Evolutionary conservation across 2,113 vertebrate species (phyloP).

Genomic region (Zosterops hypoxanthus): DNA sequence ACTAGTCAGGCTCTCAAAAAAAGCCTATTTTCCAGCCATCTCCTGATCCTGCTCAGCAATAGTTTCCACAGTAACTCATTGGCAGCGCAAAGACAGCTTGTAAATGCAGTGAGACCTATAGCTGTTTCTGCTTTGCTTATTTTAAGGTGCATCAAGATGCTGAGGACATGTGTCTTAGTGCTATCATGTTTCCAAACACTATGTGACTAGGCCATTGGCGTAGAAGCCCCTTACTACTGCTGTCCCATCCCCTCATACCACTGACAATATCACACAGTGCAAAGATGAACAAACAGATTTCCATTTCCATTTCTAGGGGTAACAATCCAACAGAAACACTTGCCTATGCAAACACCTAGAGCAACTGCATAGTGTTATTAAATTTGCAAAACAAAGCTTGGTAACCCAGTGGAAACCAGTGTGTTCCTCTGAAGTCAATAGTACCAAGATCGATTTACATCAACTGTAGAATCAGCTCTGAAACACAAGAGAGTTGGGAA

Average conservation of each 20-base stretch:
- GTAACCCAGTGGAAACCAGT: background rate
- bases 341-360: background rate
- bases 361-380: background rate
- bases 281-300: background rate
- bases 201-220: background rate
- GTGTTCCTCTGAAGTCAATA: background rate
- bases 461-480: background rate
- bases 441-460: background rate
- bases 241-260: background rate
- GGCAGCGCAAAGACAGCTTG: background rate
- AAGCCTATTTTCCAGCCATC: background rate
- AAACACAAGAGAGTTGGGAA: background rate
- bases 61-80: constrained; percentile 43
- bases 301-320: background rate
- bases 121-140: background rate
- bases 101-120: background rate
- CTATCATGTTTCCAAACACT: background rate
- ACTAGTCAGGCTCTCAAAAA: background rate
- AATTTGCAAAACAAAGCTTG: background rate
- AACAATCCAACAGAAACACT: background rate
- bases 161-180: background rate
- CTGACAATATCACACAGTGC: background rate
- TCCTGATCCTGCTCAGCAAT: background rate
- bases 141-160: background rate
- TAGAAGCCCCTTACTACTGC: background rate